Conservation (phyloP, 2,113 vertebrate genomes). For the Conger conger region DNA sequence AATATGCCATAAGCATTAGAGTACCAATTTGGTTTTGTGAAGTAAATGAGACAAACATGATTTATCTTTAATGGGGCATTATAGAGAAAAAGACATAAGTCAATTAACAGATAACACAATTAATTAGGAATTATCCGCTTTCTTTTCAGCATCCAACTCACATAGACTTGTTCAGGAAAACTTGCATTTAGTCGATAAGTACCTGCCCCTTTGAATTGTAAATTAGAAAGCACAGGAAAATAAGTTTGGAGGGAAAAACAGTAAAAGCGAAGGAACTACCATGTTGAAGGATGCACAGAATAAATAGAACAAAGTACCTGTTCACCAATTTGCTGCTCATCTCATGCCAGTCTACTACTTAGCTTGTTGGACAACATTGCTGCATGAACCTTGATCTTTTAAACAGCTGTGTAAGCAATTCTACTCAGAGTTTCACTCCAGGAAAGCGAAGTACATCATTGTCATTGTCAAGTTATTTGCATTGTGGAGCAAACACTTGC, state of each 20-base stretch:
- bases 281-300: not conserved
- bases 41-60: not conserved
- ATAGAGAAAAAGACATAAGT: not conserved
- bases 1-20: not conserved
- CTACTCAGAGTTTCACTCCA: too few relatives aligned
- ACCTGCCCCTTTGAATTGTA: not conserved
- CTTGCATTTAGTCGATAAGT: not conserved
- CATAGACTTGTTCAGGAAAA: not conserved
- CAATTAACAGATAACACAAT: constrained; percentile 5
- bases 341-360: too few relatives aligned
- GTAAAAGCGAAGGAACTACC: not conserved
- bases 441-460: too few relatives aligned
- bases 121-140: not conserved
- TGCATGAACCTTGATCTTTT: too few relatives aligned
- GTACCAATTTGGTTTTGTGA: constrained; percentile 3
- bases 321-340: not conserved
- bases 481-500: too few relatives aligned
- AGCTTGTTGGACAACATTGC: not conserved
- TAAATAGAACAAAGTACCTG: not conserved
- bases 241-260: not conserved
- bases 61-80: constrained; percentile 7
- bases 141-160: not conserved
- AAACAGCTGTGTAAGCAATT: too few relatives aligned
- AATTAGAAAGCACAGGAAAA: not conserved
- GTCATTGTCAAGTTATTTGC: too few relatives aligned